Evolutionary conservation across 2,888 invertebrate genomes (phyloP).

Genomic region (Phania funesta): DNA sequence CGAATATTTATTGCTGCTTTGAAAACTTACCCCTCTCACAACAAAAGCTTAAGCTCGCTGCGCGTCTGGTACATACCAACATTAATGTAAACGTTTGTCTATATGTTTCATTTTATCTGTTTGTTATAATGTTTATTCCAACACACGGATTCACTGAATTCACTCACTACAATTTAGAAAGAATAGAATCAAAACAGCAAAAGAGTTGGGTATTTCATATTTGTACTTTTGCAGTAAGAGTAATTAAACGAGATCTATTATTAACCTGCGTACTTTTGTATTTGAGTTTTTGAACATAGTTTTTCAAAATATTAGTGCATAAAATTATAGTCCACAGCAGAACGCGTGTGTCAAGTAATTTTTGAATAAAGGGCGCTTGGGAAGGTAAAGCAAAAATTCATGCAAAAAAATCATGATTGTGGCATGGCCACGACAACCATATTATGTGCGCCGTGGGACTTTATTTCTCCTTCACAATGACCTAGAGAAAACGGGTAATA

Average conservation of each 20-base stretch:
- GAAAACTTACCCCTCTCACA: no score
- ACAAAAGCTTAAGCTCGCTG: no score
- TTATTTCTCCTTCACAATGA: no score
- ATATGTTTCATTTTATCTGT: constrained; percentile 1
- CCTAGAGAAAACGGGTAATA: no score
- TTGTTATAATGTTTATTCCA: not conserved
- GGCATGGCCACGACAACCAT: no score
- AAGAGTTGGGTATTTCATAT: not conserved
- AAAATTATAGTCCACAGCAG: no score
- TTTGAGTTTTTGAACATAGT: not conserved
- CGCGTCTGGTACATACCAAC: not conserved
- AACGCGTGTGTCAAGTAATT: no score
- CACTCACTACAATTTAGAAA: constrained; percentile 18
- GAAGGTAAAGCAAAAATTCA: no score
- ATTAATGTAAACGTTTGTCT: not conserved
- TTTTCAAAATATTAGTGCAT: not conserved
- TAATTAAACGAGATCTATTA: constrained; percentile 76
- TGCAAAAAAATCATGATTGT: no score
- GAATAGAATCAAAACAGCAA: constrained; percentile 72
- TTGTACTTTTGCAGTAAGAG: constrained; percentile 77
- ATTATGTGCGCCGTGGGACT: no score
- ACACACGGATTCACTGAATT: not conserved
- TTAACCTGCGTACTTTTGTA: constrained; percentile 69
- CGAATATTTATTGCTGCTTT: no score
- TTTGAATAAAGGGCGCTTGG: no score